These are phyloP conservation scores for Anolis sagrei DNA, from an alignment of 2,113 vertebrate species.

Conservation along the genomic window DNA sequence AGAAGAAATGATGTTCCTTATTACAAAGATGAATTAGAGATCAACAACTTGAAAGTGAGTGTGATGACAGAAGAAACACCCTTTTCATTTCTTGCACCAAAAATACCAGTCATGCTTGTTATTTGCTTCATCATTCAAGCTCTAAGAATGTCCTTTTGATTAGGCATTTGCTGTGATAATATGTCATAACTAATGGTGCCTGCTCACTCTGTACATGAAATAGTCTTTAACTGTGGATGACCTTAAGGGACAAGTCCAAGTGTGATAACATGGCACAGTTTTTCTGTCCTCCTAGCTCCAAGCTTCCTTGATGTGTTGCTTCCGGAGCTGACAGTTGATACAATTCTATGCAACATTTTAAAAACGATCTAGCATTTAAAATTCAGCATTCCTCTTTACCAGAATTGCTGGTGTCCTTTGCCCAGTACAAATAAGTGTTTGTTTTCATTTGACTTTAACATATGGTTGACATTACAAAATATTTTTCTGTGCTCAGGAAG, in stretches of 20 bases:
- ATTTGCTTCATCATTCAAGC: background rate
- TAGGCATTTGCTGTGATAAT: background rate
- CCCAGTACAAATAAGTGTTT: slow-evolving; percentile 53
- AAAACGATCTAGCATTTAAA: background rate
- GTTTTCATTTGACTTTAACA: slow-evolving; percentile 40
- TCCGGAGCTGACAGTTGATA: background rate
- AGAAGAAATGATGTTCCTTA: background rate
- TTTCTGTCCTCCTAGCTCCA: background rate
- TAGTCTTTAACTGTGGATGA: background rate
- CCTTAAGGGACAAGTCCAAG: background rate
- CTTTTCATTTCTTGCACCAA: background rate
- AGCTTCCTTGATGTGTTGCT: background rate
- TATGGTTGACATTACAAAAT: slow-evolving; percentile 36
- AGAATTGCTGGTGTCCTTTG: background rate
- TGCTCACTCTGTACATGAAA: background rate
- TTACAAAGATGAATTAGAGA: background rate
- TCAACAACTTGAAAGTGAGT: background rate
- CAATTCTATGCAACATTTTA: too few relatives aligned
- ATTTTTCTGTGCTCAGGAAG: slow-evolving; percentile 26
- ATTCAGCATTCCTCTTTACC: rapidly evolving
- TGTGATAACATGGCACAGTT: background rate
- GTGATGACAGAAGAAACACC: background rate
- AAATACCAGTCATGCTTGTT: too few relatives aligned
- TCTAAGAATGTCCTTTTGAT: background rate
- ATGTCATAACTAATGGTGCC: too few relatives aligned